phyloP scores from a whole-genome alignment of 2,797 vertebrate genomes.

The Glossophaga mutica region DNA sequence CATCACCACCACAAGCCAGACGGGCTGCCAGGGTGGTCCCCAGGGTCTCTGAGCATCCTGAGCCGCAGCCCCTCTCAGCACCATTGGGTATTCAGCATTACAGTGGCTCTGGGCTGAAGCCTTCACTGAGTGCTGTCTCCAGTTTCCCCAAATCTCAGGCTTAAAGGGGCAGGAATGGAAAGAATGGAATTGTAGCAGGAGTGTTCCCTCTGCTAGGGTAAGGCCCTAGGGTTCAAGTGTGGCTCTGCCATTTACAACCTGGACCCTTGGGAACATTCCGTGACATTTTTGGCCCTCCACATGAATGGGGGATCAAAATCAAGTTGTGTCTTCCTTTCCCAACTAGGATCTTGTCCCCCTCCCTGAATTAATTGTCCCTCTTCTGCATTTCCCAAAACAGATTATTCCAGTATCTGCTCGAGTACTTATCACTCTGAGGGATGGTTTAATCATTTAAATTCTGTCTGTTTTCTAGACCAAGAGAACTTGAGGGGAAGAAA shows the following conservation, averaged over 20 bases:
- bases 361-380: not conserved
- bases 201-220: not conserved
- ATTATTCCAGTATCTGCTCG: not conserved
- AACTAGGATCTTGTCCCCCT: not conserved
- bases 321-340: not conserved
- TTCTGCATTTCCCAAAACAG: not conserved
- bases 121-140: not conserved
- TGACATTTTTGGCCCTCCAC: not conserved
- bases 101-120: not conserved
- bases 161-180: not conserved
- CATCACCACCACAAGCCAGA: not conserved
- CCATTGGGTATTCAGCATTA: not conserved
- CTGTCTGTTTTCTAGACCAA: not conserved
- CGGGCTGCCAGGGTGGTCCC: not conserved
- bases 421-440: not conserved
- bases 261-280: not conserved
- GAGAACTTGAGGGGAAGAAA: not conserved
- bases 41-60: not conserved
- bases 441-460: not conserved
- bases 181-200: not conserved
- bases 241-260: not conserved
- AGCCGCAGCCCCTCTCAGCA: not conserved
- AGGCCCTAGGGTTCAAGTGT: not conserved
- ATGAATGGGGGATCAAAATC: not conserved
- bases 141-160: not conserved